Evolutionary conservation across 2,113 vertebrate species (phyloP).

Genomic region (Menura novaehollandiae): DNA sequence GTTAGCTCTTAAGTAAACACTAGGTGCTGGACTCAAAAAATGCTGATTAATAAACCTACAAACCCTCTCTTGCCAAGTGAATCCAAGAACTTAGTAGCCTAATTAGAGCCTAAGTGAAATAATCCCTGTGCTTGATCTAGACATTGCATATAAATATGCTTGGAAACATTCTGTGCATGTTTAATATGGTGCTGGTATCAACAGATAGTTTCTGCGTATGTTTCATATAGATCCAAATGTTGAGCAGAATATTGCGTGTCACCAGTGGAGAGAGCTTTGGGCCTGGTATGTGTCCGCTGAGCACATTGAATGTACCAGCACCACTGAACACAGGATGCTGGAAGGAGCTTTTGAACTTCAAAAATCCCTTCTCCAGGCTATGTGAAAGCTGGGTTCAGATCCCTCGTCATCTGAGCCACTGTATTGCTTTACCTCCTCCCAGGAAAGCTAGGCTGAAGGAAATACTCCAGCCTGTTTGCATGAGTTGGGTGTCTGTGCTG

Average conservation of each 20-base stretch:
- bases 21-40: background rate
- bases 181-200: background rate
- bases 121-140: background rate
- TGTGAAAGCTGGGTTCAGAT: background rate
- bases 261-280: background rate
- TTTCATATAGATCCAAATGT: background rate
- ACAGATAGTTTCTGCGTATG: background rate
- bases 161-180: background rate
- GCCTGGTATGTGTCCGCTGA: background rate
- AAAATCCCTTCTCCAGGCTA: background rate
- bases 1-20: background rate
- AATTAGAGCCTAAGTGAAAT: background rate
- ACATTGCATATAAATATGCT: background rate
- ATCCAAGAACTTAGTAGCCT: background rate
- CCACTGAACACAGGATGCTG: background rate
- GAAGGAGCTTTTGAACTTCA: background rate
- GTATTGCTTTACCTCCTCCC: background rate
- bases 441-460: background rate
- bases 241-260: background rate
- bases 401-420: background rate
- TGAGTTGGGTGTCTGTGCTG: background rate
- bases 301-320: rapidly evolving
- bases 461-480: background rate
- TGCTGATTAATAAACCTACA: background rate
- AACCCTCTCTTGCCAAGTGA: background rate